Evolutionary conservation across 2,888 invertebrate genomes (phyloP).

Genomic region (Fissipunctia ypsillon): DNA sequence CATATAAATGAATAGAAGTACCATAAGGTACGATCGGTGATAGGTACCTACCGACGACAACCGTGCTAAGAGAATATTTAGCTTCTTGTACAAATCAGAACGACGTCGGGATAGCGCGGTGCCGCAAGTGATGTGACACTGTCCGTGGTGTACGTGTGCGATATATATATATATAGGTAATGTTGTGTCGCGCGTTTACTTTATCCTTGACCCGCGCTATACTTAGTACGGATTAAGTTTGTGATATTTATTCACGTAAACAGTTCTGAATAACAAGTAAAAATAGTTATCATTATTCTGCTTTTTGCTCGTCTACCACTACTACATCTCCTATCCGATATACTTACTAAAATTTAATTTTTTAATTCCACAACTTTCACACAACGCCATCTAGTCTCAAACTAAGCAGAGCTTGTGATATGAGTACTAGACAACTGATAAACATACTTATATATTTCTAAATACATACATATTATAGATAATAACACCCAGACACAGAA

Average conservation of each 20-base stretch:
- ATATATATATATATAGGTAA: no score
- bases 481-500: no score
- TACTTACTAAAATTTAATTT: no score
- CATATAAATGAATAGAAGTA: neutral
- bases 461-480: no score
- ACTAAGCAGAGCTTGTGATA: no score
- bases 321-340: no score
- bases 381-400: no score
- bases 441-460: no score
- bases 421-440: no score
- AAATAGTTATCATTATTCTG: neutral
- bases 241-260: conserved; percentile 8
- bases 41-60: neutral
- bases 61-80: neutral
- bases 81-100: no score
- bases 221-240: conserved; percentile 20
- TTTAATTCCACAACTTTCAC: no score
- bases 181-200: conserved; percentile 5
- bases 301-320: no score
- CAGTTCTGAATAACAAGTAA: conserved; percentile 15
- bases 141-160: neutral
- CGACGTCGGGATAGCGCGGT: neutral
- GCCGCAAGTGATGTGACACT: conserved; percentile 3
- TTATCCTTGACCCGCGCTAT: conserved; percentile 36
- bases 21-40: neutral